Evolutionary conservation across 2,888 invertebrate genomes (phyloP).

Genomic region (Cyclophora punctaria): DNA sequence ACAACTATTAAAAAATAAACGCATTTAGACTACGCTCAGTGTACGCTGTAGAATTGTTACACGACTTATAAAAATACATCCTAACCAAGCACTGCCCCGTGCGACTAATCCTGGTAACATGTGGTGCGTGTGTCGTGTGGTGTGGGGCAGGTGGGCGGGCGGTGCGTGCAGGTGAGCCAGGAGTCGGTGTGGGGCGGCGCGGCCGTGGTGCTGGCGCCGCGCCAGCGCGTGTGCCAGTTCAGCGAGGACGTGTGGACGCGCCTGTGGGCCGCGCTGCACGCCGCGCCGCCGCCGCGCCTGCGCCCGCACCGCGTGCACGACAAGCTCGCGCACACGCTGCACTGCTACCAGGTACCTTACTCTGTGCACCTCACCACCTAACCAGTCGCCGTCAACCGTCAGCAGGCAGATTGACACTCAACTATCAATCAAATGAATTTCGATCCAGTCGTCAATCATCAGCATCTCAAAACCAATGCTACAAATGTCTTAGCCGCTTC

Average conservation of each 20-base stretch:
- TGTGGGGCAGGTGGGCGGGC: slow-evolving; percentile 47
- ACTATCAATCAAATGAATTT: no score
- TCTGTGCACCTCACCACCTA: no score
- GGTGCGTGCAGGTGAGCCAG: slow-evolving; percentile 79
- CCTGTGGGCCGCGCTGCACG: slow-evolving; percentile 81
- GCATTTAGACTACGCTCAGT: no score
- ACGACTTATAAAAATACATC: no score
- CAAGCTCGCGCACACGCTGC: slow-evolving; percentile 85
- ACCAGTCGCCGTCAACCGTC: no score
- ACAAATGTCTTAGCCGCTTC: no score
- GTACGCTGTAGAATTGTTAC: no score
- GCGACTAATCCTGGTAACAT: background rate
- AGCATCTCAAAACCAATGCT: no score
- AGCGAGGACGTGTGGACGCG: slow-evolving; percentile 88
- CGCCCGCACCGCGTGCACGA: slow-evolving; percentile 82
- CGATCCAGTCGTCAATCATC: no score
- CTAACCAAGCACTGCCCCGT: no score
- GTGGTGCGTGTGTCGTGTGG: background rate
- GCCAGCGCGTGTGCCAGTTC: slow-evolving; percentile 88
- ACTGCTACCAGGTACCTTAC: slow-evolving; percentile 82
- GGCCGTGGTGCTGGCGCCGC: slow-evolving; percentile 88
- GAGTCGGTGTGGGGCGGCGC: slow-evolving; percentile 87
- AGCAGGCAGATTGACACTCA: no score
- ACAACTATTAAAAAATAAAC: no score
- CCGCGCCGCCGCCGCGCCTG: slow-evolving; percentile 71